Conservation (phyloP, 53 echinoderm and acorn worm species). For the Henricia sp. region DNA sequence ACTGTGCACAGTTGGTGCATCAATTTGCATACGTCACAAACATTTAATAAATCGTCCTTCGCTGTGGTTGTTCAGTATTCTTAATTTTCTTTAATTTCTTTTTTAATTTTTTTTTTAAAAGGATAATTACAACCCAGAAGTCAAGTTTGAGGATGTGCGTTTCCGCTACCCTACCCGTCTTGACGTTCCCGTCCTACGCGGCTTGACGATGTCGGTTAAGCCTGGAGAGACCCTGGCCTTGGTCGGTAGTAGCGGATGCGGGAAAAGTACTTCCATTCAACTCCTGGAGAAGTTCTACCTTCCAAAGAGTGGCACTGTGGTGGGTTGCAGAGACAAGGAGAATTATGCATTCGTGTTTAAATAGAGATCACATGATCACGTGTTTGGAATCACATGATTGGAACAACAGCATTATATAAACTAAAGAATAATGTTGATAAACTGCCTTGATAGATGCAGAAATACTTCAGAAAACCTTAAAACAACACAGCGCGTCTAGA, state of each 20-base stretch:
- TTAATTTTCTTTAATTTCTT: background rate
- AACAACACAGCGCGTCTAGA: no score
- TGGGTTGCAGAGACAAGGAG: slow-evolving; percentile 56
- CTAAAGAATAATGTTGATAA: no score
- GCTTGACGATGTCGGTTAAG: slow-evolving; percentile 75
- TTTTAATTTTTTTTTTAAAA: slow-evolving; percentile 21
- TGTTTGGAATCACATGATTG: no score
- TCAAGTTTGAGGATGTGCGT: slow-evolving; percentile 73
- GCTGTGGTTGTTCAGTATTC: no score
- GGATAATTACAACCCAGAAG: slow-evolving; percentile 70
- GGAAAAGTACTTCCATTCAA: slow-evolving; percentile 90
- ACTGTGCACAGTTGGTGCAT: no score
- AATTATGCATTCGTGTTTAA: no score
- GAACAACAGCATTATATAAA: no score
- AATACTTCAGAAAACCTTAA: no score
- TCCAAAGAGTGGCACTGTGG: slow-evolving; percentile 74
- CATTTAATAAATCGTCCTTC: no score
- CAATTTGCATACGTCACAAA: no score
- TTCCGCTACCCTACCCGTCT: slow-evolving; percentile 95
- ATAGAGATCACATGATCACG: no score
- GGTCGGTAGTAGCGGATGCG: slow-evolving; percentile 96
- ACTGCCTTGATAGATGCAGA: no score
- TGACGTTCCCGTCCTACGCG: slow-evolving; percentile 81
- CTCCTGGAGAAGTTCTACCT: slow-evolving; percentile 91
- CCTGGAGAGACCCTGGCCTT: slow-evolving; percentile 93